These are phyloP conservation scores for Artemia franciscana DNA, from an alignment of 1,140 invertebrate genomes.

Conservation along the genomic window DNA sequence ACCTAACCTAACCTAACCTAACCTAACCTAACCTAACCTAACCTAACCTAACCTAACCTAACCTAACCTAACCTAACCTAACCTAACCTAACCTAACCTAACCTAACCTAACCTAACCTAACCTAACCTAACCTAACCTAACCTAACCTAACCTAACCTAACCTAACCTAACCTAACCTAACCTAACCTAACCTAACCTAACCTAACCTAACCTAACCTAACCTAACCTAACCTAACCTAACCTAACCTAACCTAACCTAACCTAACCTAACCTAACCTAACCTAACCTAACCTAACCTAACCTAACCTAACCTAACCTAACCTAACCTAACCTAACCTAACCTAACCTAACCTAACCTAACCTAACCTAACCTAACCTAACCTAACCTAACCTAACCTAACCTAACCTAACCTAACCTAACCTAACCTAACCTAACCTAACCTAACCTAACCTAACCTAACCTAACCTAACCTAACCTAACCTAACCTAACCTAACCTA, in stretches of 20 bases:
- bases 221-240: slow-evolving; percentile 5
- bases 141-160: slow-evolving; percentile 16
- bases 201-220: slow-evolving; percentile 11
- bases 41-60: no score
- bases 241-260: neutral
- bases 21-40: slow-evolving; percentile 21
- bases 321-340: slow-evolving; percentile 18
- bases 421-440: slow-evolving; percentile 16
- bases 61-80: slow-evolving; percentile 14
- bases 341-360: slow-evolving; percentile 15
- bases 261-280: neutral
- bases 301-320: slow-evolving; percentile 18
- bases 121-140: slow-evolving; percentile 10
- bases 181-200: slow-evolving; percentile 10
- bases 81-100: slow-evolving; percentile 17
- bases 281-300: slow-evolving; percentile 14
- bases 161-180: slow-evolving; percentile 14
- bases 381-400: slow-evolving; percentile 9
- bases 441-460: slow-evolving; percentile 15
- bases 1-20: slow-evolving; percentile 21
- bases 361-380: slow-evolving; percentile 10
- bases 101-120: slow-evolving; percentile 16
- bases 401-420: slow-evolving; percentile 11
- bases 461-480: no score
- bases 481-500: no score